Conservation (phyloP, 2,888 invertebrate species). For the Tethea ocularis region DNA sequence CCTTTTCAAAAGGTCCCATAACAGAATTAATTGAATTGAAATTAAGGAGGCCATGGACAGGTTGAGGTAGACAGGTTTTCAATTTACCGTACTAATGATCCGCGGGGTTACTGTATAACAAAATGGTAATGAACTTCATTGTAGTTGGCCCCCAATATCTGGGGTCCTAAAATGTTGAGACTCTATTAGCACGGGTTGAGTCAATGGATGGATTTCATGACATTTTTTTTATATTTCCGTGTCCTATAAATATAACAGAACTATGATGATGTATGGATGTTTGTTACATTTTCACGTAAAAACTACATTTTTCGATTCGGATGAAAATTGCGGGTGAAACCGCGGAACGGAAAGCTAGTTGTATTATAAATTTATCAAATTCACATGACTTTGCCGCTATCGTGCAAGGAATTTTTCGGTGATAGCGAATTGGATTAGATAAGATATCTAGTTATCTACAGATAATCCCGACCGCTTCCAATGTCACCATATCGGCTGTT, state of each 20-base stretch:
- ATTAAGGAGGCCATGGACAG: not conserved
- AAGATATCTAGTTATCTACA: not conserved
- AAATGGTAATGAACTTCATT: too few relatives aligned
- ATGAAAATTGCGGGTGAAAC: not conserved
- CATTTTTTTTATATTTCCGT: too few relatives aligned
- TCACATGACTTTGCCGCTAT: slow-evolving; percentile 15
- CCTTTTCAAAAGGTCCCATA: not conserved
- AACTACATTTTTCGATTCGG: too few relatives aligned
- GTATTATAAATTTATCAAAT: slow-evolving; percentile 3
- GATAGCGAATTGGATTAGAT: slow-evolving; percentile 31
- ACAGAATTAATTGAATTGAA: not conserved
- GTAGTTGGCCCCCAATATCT: too few relatives aligned
- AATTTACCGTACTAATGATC: not conserved
- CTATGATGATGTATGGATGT: too few relatives aligned
- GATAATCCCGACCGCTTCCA: slow-evolving; percentile 28
- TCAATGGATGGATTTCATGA: too few relatives aligned
- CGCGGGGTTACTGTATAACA: not conserved
- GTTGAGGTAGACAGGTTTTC: not conserved
- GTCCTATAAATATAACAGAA: too few relatives aligned
- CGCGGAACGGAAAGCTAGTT: not conserved
- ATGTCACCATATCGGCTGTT: slow-evolving; percentile 23
- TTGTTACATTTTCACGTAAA: too few relatives aligned
- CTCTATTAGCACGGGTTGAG: too few relatives aligned
- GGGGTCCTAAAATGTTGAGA: too few relatives aligned
- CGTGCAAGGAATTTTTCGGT: slow-evolving; percentile 7